Evolutionary conservation across 2,113 vertebrate species (phyloP), one percentile per base, ranked within the genome.

Genomic region (Platichthys stellatus): DNA sequence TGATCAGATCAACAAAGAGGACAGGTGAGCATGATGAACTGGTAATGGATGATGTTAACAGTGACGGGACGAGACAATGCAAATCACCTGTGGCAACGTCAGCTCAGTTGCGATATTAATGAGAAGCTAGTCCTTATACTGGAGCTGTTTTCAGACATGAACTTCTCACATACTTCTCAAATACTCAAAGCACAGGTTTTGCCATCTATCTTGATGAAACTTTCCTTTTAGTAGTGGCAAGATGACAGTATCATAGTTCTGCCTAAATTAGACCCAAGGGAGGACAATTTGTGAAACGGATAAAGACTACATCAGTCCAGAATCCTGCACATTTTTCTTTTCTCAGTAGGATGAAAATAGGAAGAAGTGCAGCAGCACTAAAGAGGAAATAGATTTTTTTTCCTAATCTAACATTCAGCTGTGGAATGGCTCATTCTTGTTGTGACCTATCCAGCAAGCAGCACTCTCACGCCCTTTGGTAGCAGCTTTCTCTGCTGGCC

Each of bases 1-100:
- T 3, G 98, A 99, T 47, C 98, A 99, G 93, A 98, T 99, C 65
- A 99, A 99, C 80, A 99, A 99, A 88, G 98, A 99, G 0, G 97
- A 99, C 82, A 99, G 98, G 98, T 98, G 93, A 90, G 71, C 35
- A 26, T 13, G 10, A 4, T 13, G 26, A 18, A 18, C 5, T 49
- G 14, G 13, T 49, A 13, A 43, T 12, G 10, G 35, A 38, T 35
- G 31, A 9, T 38, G 35, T 38, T 38, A 38, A 38, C 1, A 9
- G 35, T 38, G 35, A 38, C 35, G 35, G 35, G 35, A 38, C 35
- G 14, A 45, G 43, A 45, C 43, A 12, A 15, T 45, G 15, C 43
- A 15, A 45, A 45, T 45, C 14, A 14, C 13, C 43, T 45, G 43
- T 45, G 11, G 12, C 13, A 15, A 0, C 43, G 4, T 15, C 43